phyloP scores from a whole-genome alignment of 2,113 vertebrate genomes.

The Chauna torquata region DNA sequence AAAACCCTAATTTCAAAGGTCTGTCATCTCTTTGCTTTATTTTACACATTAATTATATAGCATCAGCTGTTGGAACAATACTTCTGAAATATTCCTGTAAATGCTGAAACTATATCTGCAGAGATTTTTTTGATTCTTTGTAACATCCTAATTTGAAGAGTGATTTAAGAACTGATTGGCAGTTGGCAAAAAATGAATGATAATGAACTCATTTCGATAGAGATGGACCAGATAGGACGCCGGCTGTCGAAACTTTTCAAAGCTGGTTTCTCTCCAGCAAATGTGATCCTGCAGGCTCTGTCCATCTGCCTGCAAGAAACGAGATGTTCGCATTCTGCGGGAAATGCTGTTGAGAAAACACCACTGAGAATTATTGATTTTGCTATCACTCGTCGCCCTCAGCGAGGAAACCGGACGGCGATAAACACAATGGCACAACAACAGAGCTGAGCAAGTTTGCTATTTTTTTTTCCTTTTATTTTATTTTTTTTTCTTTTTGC shows the following conservation, averaged over 20 bases:
- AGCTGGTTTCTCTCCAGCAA: conserved; percentile 76
- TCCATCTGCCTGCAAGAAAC: conserved; percentile 77
- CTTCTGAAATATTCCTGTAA: conserved; percentile 42
- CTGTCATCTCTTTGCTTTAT: conserved; percentile 1
- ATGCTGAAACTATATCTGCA: conserved; percentile 22
- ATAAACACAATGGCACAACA: neutral
- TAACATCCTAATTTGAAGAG: conserved; percentile 65
- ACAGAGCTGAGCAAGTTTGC: neutral
- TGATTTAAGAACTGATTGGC: conserved; percentile 77
- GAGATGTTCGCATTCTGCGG: conserved; percentile 21
- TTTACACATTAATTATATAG: conserved; percentile 26
- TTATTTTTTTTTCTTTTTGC: neutral
- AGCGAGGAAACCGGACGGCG: conserved; percentile 3
- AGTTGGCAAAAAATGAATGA: conserved; percentile 78
- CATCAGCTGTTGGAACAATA: conserved; percentile 16
- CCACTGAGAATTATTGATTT: conserved; percentile 59
- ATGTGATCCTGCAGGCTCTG: conserved; percentile 75
- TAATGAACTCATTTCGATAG: conserved; percentile 76
- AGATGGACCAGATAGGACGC: conserved; percentile 74
- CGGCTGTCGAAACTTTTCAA: conserved; percentile 78
- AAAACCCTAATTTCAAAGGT: neutral
- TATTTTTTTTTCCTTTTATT: neutral
- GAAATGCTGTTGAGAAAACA: conserved; percentile 61
- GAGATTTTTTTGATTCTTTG: neutral
- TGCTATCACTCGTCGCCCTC: conserved; percentile 30